These are phyloP conservation scores for Mormyrus lacerda DNA, from an alignment of 2,113 vertebrate genomes.

Conservation along the genomic window DNA sequence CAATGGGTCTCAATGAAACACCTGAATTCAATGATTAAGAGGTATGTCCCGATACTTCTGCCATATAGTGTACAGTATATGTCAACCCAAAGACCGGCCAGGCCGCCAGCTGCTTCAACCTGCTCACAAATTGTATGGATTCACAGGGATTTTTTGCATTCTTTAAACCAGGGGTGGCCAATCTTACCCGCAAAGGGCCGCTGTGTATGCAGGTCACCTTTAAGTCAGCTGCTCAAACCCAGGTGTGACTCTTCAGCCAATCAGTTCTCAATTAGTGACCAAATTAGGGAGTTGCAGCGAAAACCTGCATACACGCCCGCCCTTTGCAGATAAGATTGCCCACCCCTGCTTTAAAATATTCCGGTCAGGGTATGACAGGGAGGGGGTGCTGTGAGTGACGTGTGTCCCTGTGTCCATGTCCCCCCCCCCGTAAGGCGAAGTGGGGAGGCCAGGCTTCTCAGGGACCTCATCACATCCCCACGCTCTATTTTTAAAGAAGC, in stretches of 20 bases:
- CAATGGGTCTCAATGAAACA: not conserved
- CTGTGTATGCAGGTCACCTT: too few relatives aligned
- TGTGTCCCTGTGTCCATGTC: not conserved
- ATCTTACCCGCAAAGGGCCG: too few relatives aligned
- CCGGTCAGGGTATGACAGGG: not conserved
- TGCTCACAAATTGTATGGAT: not conserved
- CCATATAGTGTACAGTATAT: not conserved
- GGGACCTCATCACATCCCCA: conserved; percentile 40
- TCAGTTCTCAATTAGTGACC: too few relatives aligned
- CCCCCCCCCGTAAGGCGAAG: not conserved
- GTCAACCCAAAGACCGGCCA: not conserved
- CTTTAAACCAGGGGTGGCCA: too few relatives aligned
- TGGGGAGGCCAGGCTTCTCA: conserved; percentile 28
- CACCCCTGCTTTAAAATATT: conserved; percentile 7
- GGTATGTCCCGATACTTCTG: not conserved
- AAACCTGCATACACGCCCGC: too few relatives aligned
- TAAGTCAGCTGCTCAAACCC: too few relatives aligned
- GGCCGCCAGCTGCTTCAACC: not conserved
- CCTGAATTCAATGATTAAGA: not conserved
- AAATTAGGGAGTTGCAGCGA: too few relatives aligned
- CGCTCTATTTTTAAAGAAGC: conserved; percentile 51
- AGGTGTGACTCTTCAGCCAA: too few relatives aligned
- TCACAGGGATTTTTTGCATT: not conserved
- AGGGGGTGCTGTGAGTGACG: not conserved
- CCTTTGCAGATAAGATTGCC: too few relatives aligned